Base-by-base conservation (phyloP, 2,797 vertebrate species). In the Taenioides sp. region DNA sequence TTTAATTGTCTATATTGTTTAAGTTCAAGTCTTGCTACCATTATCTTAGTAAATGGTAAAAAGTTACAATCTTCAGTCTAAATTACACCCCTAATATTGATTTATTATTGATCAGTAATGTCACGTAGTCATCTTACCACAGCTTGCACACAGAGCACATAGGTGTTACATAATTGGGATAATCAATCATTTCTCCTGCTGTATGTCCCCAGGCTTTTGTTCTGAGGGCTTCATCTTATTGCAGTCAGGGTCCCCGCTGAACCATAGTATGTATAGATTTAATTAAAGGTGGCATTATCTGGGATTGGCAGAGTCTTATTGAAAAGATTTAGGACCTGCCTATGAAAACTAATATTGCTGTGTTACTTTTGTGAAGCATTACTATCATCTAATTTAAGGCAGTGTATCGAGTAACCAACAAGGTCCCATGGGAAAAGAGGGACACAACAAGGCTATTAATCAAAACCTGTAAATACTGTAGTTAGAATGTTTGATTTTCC, bases 331-430 rank as follows among this genome's bases (percentile, higher is more conserved):
- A 54, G 68, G 78, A 69, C 64, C 61, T 77, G 31, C 64, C 7
- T 88, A 59, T 54, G 75, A 88, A 88, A 89, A 80, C 79, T 84
- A 82, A 84, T 84, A 84, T 60, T 1, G 10, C 59, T 27, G 2
- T 80, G 80, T 76, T 76, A 75, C 64, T 69, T 83, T 72, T 71
- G 69, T 67, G 70, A 14, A 61, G 62, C 55, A 69, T 71, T 75
- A 78, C 68, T 67, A 49, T 69, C 65, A 47, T 68, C 43, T 59
- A 58, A 68, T 54, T 67, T 0, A 17, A 37, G n/a, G 6, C 62
- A 65, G 60, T 28, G 31, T 43, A 47, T 65, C 54, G 67, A 25
- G 62, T 62, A 78, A 63, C 76, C 70, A 67, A 2, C 67, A 31
- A 65, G 68, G 55, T 25, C 72, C 64, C 55, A 4, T 55, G 68